Evolutionary conservation across 2,113 vertebrate genomes (phyloP).

Genomic region (Balaeniceps rex): DNA sequence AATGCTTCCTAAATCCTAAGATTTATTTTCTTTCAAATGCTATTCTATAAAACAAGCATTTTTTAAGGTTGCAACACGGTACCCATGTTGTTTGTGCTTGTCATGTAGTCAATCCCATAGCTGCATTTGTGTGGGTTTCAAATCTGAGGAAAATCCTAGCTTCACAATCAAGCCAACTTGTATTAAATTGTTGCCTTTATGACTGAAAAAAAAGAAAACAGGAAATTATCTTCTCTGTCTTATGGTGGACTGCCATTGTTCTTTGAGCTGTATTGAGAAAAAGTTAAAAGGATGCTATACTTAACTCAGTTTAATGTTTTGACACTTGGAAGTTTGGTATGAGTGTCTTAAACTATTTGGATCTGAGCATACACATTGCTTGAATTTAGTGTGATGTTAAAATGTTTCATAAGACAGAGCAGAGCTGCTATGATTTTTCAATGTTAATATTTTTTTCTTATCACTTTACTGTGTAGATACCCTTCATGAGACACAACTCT

Average conservation of each 20-base stretch:
- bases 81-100: not conserved
- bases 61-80: not conserved
- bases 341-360: constrained; percentile 15
- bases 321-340: not conserved
- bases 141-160: not conserved
- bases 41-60: not conserved
- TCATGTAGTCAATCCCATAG: not conserved
- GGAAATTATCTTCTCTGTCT: not conserved
- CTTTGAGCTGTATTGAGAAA: not conserved
- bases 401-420: constrained; percentile 78
- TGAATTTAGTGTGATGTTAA: constrained; percentile 68
- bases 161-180: not conserved
- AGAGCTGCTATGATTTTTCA: constrained; percentile 74
- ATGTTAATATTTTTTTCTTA: constrained; percentile 84
- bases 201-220: not conserved
- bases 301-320: not conserved
- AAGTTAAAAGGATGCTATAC: not conserved
- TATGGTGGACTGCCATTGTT: not conserved
- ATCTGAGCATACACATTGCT: constrained; percentile 49
- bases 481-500: constrained; percentile 84
- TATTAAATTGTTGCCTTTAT: not conserved
- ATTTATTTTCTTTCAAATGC: not conserved
- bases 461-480: constrained; percentile 85
- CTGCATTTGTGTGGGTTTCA: not conserved
- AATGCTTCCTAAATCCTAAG: not conserved